Conservation (phyloP, 2,888 invertebrate genomes). For the Melangyna quadrimaculata region DNA sequence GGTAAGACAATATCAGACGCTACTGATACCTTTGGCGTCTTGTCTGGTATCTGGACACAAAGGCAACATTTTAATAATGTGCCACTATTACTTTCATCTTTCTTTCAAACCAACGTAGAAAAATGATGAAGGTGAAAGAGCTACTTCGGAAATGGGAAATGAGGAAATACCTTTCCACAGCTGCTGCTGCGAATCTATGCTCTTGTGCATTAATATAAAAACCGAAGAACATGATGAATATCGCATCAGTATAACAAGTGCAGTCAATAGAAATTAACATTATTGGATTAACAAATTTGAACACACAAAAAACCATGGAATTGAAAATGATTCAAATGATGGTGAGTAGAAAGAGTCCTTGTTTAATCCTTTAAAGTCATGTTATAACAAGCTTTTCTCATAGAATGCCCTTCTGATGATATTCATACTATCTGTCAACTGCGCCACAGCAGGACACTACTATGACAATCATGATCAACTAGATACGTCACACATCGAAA, state of each 20-base stretch:
- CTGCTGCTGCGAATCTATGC: constrained; percentile 31
- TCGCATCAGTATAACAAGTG: constrained; percentile 52
- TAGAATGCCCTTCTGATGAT: constrained; percentile 41
- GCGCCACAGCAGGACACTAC: constrained; percentile 19
- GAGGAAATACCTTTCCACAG: constrained; percentile 62
- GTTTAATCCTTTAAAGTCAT: neutral
- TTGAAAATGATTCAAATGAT: constrained; percentile 30
- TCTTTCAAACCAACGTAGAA: neutral
- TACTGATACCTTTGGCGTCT: constrained; percentile 25
- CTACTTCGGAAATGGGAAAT: constrained; percentile 60
- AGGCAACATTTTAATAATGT: constrained; percentile 54
- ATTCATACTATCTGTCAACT: constrained; percentile 25
- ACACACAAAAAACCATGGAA: neutral
- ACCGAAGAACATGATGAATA: constrained; percentile 44
- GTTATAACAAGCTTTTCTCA: neutral
- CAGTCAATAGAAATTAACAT: constrained; percentile 31
- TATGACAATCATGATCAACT: constrained; percentile 34
- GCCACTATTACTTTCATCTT: constrained; percentile 63
- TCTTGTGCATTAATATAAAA: constrained; percentile 53
- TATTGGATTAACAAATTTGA: constrained; percentile 8
- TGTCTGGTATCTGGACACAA: constrained; percentile 23
- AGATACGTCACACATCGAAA: constrained; percentile 36
- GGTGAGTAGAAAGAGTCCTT: constrained; percentile 12
- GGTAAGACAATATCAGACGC: constrained; percentile 65
- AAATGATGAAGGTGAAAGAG: constrained; percentile 17